phyloP scores from a whole-genome alignment of 2,888 invertebrate species.

The Hymenopus coronatus region DNA sequence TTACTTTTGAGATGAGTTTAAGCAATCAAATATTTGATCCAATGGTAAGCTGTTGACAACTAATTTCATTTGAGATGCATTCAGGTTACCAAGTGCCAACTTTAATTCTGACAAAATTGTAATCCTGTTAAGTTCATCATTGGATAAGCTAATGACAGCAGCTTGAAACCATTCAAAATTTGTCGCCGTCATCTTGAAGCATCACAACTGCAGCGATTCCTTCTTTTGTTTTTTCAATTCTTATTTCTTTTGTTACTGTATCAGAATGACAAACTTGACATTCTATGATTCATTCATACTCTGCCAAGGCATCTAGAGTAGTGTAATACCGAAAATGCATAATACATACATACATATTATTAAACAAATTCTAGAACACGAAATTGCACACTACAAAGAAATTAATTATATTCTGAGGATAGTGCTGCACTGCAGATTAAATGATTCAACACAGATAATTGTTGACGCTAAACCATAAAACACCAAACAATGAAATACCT shows the following conservation, averaged over 20 bases:
- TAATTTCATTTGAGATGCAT: slow-evolving; percentile 1
- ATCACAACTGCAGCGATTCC: background rate
- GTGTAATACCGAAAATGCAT: too few species aligned
- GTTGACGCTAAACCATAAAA: too few species aligned
- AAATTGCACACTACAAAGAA: too few species aligned
- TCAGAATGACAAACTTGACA: background rate
- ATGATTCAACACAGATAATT: too few species aligned
- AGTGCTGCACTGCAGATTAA: too few species aligned
- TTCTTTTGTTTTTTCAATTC: background rate
- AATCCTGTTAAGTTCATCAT: slow-evolving; percentile 17
- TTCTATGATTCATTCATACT: too few species aligned
- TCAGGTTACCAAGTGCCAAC: slow-evolving; percentile 20
- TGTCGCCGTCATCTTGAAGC: background rate
- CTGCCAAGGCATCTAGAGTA: too few species aligned
- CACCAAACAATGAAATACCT: too few species aligned
- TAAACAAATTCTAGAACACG: too few species aligned
- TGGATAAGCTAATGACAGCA: slow-evolving; percentile 5
- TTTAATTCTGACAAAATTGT: slow-evolving; percentile 27
- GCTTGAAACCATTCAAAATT: slow-evolving; percentile 31
- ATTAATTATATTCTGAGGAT: too few species aligned
- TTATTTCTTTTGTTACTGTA: background rate
- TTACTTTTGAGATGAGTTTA: slow-evolving; percentile 55
- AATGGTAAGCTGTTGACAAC: slow-evolving; percentile 16
- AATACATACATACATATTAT: too few species aligned
- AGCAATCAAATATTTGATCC: slow-evolving; percentile 57